Conservation (phyloP, 1,140 invertebrate genomes). For the Lethocerus indicus region DNA sequence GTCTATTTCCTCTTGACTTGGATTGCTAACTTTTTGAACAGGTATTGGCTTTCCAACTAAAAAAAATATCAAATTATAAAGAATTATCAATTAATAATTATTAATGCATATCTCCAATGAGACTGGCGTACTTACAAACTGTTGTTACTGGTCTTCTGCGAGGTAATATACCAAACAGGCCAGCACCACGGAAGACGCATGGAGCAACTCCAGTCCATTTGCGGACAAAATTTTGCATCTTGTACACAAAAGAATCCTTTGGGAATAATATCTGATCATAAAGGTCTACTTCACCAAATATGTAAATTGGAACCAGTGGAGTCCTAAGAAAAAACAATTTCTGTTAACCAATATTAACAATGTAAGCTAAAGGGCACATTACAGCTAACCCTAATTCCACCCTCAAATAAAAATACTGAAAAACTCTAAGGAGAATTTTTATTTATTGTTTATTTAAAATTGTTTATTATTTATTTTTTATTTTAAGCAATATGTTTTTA, state of each 20-base stretch:
- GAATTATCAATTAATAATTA: not conserved
- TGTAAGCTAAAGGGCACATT: too few species aligned
- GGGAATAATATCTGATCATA: slow-evolving; percentile 59
- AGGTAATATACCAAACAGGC: slow-evolving; percentile 73
- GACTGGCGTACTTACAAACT: slow-evolving; percentile 44
- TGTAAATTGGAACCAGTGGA: slow-evolving; percentile 67
- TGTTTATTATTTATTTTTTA: not conserved
- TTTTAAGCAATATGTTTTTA: not conserved
- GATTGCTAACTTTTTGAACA: slow-evolving; percentile 45
- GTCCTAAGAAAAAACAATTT: slow-evolving; percentile 37
- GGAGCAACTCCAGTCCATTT: slow-evolving; percentile 54
- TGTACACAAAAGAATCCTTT: slow-evolving; percentile 44
- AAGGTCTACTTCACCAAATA: slow-evolving; percentile 82
- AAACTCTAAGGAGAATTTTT: not conserved
- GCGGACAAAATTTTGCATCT: slow-evolving; percentile 38
- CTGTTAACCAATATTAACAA: too few species aligned
- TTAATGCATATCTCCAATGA: not conserved
- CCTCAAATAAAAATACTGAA: not conserved
- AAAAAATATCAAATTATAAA: slow-evolving; percentile 21
- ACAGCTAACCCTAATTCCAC: too few species aligned
- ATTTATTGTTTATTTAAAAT: not conserved
- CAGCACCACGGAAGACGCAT: slow-evolving; percentile 60
- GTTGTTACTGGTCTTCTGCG: slow-evolving; percentile 55
- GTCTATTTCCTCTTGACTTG: slow-evolving; percentile 54
- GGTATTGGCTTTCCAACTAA: slow-evolving; percentile 71